A percentile compares a stretch with the other conserved stretches of the same genome.
phyloP scores from a whole-genome alignment of 2,797 vertebrate species.

The Vipera ursinii region DNA sequence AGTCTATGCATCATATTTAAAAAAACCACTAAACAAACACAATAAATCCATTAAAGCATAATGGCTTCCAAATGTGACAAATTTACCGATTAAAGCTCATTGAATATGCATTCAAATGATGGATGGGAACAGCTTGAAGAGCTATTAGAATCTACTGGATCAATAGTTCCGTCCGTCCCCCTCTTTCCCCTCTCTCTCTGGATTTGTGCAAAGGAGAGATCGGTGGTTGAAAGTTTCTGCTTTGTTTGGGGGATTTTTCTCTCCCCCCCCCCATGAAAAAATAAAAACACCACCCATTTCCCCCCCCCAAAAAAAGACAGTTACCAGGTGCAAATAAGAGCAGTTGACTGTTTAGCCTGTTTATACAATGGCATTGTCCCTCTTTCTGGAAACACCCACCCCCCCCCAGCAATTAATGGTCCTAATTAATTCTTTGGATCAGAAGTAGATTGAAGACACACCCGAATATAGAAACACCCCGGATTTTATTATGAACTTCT shows the following conservation, averaged over 20 bases:
- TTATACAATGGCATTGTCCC: constrained; percentile 46
- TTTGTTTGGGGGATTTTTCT: neutral
- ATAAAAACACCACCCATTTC: constrained; percentile 50
- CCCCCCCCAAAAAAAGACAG: constrained; percentile 32
- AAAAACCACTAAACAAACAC: constrained; percentile 58
- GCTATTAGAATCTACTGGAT: constrained; percentile 67
- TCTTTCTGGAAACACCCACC: constrained; percentile 52
- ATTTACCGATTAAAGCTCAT: constrained; percentile 71
- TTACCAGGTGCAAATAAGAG: constrained; percentile 54
- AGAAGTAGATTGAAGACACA: neutral
- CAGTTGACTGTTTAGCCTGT: constrained; percentile 51
- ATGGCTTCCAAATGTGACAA: constrained; percentile 64
- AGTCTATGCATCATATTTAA: constrained; percentile 30
- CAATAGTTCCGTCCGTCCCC: constrained; percentile 61
- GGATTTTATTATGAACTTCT: neutral
- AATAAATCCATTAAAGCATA: constrained; percentile 62
- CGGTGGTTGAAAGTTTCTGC: constrained; percentile 49
- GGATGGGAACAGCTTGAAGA: constrained; percentile 63
- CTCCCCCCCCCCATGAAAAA: constrained; percentile 28
- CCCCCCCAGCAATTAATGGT: constrained; percentile 60
- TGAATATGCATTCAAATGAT: constrained; percentile 70
- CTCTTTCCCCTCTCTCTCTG: constrained; percentile 29
- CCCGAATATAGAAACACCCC: neutral
- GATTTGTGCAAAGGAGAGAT: constrained; percentile 53
- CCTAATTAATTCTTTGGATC: neutral